These are phyloP conservation scores for Anseranas semipalmata DNA, from an alignment of 2,113 vertebrate genomes.

Conservation along the genomic window DNA sequence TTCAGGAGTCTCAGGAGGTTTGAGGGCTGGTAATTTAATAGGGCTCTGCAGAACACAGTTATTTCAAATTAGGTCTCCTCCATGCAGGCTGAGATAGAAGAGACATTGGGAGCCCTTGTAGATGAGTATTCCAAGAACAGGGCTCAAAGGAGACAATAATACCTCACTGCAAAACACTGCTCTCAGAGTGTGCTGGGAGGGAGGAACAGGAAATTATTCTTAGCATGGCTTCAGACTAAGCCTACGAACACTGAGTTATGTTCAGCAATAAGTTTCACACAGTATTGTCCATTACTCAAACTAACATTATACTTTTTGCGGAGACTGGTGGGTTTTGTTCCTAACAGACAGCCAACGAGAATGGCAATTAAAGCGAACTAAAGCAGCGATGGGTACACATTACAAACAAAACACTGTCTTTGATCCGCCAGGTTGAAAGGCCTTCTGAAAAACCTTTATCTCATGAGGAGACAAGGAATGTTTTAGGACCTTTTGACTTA, in stretches of 20 bases:
- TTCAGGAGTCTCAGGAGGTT: not conserved
- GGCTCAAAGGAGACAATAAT: not conserved
- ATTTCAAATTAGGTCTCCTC: not conserved
- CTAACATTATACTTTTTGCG: not conserved
- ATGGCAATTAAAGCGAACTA: conserved; percentile 33
- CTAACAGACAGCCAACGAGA: conserved; percentile 27
- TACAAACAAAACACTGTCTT: conserved; percentile 12
- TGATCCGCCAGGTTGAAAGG: not conserved
- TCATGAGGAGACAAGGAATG: not conserved
- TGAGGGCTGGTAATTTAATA: not conserved
- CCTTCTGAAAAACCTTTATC: conserved; percentile 2
- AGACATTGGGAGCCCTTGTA: not conserved
- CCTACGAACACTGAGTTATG: not conserved
- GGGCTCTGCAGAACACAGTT: not conserved
- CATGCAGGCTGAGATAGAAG: not conserved
- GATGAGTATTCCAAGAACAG: not conserved
- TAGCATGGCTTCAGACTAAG: not conserved
- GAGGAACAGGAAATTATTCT: not conserved
- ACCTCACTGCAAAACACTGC: not conserved
- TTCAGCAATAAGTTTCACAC: not conserved
- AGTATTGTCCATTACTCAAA: not conserved
- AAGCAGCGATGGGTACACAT: not conserved
- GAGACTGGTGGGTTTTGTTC: not conserved
- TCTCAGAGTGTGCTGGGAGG: not conserved
- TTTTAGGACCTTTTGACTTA: conserved; percentile 2